Percentiles rank a stretch among this genome's conserved stretches.
Evolutionary conservation across 2,888 invertebrate species (phyloP).

Genomic region (Eurytoma californica): DNA sequence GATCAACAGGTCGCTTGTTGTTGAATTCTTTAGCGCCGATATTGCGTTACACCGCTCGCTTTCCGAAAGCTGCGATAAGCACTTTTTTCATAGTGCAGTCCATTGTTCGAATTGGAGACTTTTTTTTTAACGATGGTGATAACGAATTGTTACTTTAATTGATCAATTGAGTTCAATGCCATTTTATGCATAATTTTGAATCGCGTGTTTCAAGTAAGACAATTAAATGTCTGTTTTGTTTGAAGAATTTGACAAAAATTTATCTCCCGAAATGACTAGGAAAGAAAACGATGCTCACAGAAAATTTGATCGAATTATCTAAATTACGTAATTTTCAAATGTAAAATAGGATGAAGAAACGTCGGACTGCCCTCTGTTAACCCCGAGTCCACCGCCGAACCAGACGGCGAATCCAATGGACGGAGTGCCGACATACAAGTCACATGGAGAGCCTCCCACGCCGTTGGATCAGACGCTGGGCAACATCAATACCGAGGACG

Average conservation of each 20-base stretch:
- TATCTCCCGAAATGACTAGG: not conserved
- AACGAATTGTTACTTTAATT: too few species aligned
- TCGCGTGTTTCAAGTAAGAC: too few species aligned
- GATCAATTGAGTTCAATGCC: too few species aligned
- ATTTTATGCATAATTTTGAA: too few species aligned
- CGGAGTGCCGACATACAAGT: conserved; percentile 63
- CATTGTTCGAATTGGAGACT: too few species aligned
- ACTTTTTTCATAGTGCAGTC: too few species aligned
- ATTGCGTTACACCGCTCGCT: too few species aligned
- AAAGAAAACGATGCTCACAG: too few species aligned
- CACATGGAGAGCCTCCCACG: conserved; percentile 64
- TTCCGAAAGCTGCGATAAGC: too few species aligned
- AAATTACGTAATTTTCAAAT: not conserved
- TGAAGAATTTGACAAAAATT: not conserved
- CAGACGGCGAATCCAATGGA: conserved; percentile 67
- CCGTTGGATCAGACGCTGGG: conserved; percentile 60
- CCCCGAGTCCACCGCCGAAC: conserved; percentile 80
- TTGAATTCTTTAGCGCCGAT: too few species aligned
- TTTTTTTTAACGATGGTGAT: too few species aligned
- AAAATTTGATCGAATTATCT: not conserved
- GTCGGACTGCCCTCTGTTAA: conserved; percentile 81
- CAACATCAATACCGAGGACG: conserved; percentile 70
- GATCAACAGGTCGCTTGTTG: conserved; percentile 68
- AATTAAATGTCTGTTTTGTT: too few species aligned
- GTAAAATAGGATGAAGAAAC: conserved; percentile 77